Evolutionary conservation across 2,113 vertebrate genomes (phyloP), one percentile per base, ranked within the genome.

Genomic region (Peromyscus polionotus): DNA sequence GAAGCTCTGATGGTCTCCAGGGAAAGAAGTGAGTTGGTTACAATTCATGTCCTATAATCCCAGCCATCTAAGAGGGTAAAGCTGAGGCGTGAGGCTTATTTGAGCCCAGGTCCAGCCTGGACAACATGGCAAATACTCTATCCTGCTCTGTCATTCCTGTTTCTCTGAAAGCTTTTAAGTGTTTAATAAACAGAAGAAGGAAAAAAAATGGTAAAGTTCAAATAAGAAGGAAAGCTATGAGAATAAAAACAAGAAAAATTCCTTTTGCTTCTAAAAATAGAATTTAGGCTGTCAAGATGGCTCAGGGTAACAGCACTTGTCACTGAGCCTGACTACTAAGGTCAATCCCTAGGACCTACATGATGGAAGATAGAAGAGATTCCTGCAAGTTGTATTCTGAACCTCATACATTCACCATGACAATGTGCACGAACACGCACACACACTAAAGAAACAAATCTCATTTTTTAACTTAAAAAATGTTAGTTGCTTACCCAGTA

Each of bases 401-500:
- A 20, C 83, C 24, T 85, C 61, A 85, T 42, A 57, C 33, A 81
- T 59, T 59, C 54, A 83, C 20, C 36, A 14, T 14, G 42, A 26
- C 54, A 81, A n/a, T 42, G 20, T 24, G 9, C 33, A 36, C 3
- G 22, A 17, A 33, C 7, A 19, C 5, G 5, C 54, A 13, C 11
- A 85, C 83, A 45, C 16, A 85, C 16, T 31, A 85, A 85, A 45
- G 8, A 42, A 51, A 65, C 19, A 85, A 85, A 45, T 31, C 9
- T 19, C 16, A 42, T 42, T 28, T 84, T 84, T 61, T 42, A 65
- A 85, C 39, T 86, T 67, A 4, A 90, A 42, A 68, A 90, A 80
- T 70, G 80, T 61, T 33, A 95, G 48, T 33, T 94, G 39, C 98
- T 98, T 99, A 99, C 99, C 99, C 99, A 96, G 99, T 98, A 97